Base-by-base conservation (phyloP, 2,888 invertebrate species). In the Drosophila limbata region DNA sequence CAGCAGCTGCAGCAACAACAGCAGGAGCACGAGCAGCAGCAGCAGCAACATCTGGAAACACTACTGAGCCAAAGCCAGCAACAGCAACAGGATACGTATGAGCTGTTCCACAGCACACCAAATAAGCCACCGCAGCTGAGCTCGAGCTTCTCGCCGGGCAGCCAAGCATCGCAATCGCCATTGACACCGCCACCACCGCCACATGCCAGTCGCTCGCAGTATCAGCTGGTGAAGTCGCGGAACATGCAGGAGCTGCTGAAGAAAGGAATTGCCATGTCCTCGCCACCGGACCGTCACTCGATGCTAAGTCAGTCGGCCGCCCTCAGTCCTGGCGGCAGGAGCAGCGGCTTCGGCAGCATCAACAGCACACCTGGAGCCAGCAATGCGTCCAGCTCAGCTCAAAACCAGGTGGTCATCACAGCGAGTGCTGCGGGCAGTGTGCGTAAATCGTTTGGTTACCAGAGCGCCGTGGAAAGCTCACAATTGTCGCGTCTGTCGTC, bases 401-500 rank as follows among this genome's bases (percentile, higher is more conserved):
- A 69, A n/a, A 48, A 57, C n/a, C 78, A 78, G 44, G 80, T 79
- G 47, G 69, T 79, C 35, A 69, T 78, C 44, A 78, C 77, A 1
- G 80, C 74, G 13, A 35, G 63, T 8, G 68, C 69, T 2, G 1
- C 69, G 15, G 73, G 74, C 44, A 79, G 77, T 52, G 84, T 84
- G 31, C 90, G 91, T 51, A 91, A 91, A 66, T 89, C 91, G 10
- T 87, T 91, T 72, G 81, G 84, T 19, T 88, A 83, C 64, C 91
- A 85, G 52, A 75, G 82, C 42, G 87, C 86, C 37, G 77, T 80
- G 10, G 91, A 90, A 45, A 84, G 74, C 48, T 82, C 92, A 4
- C 85, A 81, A 56, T 56, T 94, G 69, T 94, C 96, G 33, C 94
- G 97, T 66, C 93, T 97, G 3, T 97, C 97, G 3, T 96, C 97